Conservation (phyloP, 2,797 vertebrate species). For the Oreochromis mossambicus region DNA sequence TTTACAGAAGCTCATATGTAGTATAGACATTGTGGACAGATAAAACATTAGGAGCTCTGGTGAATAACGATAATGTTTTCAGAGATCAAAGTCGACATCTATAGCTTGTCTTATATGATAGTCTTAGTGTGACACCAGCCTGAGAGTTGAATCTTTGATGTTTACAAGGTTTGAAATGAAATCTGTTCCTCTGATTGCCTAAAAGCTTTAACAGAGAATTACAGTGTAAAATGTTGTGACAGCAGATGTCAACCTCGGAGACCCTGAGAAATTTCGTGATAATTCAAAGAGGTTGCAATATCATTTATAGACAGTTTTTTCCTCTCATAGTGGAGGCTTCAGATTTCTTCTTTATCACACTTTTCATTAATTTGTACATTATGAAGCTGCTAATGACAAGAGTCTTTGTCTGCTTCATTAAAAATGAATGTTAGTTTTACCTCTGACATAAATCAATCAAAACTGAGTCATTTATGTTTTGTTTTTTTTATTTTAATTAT, state of each 20-base stretch:
- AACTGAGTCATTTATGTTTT: accelerated
- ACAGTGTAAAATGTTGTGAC: background rate
- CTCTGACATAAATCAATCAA: background rate
- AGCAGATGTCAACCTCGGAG: background rate
- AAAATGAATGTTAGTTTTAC: background rate
- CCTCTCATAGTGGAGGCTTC: background rate
- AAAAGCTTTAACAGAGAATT: background rate
- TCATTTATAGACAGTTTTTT: background rate
- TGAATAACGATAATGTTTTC: background rate
- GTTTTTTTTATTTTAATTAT: background rate
- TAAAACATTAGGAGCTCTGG: background rate
- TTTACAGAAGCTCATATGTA: background rate
- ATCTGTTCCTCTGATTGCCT: background rate
- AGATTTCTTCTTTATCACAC: background rate
- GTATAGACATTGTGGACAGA: background rate
- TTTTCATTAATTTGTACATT: background rate
- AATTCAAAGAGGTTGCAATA: background rate
- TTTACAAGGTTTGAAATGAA: conserved; percentile 17
- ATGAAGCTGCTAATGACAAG: background rate
- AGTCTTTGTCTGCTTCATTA: background rate
- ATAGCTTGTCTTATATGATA: background rate
- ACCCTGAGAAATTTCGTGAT: background rate
- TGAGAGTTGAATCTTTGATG: conserved; percentile 4
- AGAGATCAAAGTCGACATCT: background rate
- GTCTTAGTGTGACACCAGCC: background rate